Evolutionary conservation across 2,113 vertebrate genomes (phyloP), one percentile per base, ranked within the genome.

Genomic region (Oncorhynchus tshawytscha): DNA sequence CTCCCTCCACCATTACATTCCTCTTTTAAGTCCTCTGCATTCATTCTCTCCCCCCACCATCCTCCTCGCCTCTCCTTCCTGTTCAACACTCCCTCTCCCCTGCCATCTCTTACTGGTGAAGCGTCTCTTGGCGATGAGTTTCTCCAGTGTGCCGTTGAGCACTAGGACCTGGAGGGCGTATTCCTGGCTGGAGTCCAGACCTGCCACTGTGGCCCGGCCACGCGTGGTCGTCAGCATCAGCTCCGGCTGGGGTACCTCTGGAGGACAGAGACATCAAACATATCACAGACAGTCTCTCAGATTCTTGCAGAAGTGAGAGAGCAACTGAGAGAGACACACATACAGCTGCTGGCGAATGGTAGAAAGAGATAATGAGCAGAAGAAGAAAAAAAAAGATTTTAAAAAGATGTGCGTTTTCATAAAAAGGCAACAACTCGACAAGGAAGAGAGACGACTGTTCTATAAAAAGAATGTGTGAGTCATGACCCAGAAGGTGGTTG

Each of bases 171-270:
- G 96, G 69, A 97, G 89, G 0, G 86, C 89, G 72, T 97, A 97
- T 75, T 95, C 96, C 87, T 97, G 96, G 66, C 88, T 88, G 66
- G 96, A 92, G 89, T 95, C 95, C 84, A 98, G 89, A 2, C 96
- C 96, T 0, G 94, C 96, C 54, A 97, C 96, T 0, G 96, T 97
- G 2, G 94, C 96, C 72, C 96, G 93, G 39, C 94, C 94, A 22
- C 93, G 92, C 12, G 94, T 97, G 82, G 96, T 97, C 74, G 95
- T 98, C 91, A 98, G 90, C 96, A 98, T 97, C 86, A 97, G 92
- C 85, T 96, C 97, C 16, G 96, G 96, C 80, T 98, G 95, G 0
- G 93, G 91, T 81, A 94, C 93, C 7, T 95, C 96, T 97, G 88
- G 12, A 84, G 84, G 77, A 77, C 5, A 73, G 5, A 65, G 59